These are phyloP conservation scores for Melanargia galathea DNA, from an alignment of 2,888 invertebrate genomes.

Conservation along the genomic window DNA sequence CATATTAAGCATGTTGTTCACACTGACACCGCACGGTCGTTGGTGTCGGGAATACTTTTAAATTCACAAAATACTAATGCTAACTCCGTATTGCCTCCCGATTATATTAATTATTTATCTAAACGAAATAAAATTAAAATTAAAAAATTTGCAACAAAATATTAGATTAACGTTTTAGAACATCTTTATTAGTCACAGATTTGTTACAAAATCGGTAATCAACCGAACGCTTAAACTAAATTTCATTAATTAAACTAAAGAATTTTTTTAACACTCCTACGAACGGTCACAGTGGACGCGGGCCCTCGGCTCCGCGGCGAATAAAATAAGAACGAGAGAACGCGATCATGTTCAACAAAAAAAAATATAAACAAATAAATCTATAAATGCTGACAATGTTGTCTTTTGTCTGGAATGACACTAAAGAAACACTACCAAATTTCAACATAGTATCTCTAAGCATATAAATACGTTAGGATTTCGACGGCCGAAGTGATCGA, in stretches of 20 bases:
- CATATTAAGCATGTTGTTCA: slow-evolving; percentile 73
- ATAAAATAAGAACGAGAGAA: slow-evolving; percentile 49
- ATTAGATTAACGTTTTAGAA: slow-evolving; percentile 56
- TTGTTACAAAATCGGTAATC: slow-evolving; percentile 58
- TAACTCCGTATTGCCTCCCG: slow-evolving; percentile 47
- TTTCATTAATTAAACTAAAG: slow-evolving; percentile 62
- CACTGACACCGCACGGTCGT: slow-evolving; percentile 64
- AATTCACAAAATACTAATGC: slow-evolving; percentile 58
- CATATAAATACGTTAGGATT: slow-evolving; percentile 66
- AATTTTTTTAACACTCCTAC: slow-evolving; percentile 57
- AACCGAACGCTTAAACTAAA: slow-evolving; percentile 57
- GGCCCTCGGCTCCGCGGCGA: slow-evolving; percentile 54
- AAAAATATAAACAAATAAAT: slow-evolving; percentile 58
- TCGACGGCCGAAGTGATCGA: slow-evolving; percentile 61
- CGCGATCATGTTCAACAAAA: slow-evolving; percentile 42
- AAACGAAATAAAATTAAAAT: slow-evolving; percentile 45
- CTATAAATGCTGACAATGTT: slow-evolving; percentile 81
- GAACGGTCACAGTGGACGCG: slow-evolving; percentile 56
- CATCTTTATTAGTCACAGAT: slow-evolving; percentile 62
- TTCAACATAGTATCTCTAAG: slow-evolving; percentile 47
- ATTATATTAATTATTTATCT: slow-evolving; percentile 39
- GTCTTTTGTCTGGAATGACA: slow-evolving; percentile 82
- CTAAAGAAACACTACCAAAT: slow-evolving; percentile 57
- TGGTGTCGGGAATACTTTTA: slow-evolving; percentile 60
- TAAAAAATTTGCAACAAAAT: slow-evolving; percentile 52